Evolutionary conservation across 2,797 vertebrate species (phyloP).

Genomic region (Tadarida brasiliensis): DNA sequence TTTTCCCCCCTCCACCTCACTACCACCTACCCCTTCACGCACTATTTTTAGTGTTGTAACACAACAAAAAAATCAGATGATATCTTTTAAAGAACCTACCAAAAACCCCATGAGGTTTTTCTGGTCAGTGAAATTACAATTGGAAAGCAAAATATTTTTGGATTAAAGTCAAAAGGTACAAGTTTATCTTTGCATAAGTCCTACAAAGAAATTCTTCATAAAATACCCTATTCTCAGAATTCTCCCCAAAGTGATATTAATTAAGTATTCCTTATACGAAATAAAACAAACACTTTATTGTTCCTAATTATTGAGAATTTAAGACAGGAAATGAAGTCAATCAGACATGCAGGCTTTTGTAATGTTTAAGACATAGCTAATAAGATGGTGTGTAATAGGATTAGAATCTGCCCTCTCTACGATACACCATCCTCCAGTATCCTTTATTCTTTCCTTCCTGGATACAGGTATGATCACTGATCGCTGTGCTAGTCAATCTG

Average conservation of each 20-base stretch:
- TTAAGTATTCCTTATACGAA: conserved; percentile 72
- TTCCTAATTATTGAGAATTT: conserved; percentile 65
- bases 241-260: conserved; percentile 72
- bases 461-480: background rate
- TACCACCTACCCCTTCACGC: too few relatives aligned
- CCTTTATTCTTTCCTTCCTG: background rate
- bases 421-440: background rate
- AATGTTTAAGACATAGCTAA: conserved; percentile 73
- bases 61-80: background rate
- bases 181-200: conserved; percentile 4
- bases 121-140: background rate
- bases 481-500: conserved; percentile 37
- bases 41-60: background rate
- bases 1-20: too few relatives aligned
- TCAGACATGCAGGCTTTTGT: conserved; percentile 54
- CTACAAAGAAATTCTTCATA: background rate
- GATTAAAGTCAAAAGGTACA: background rate
- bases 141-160: conserved; percentile 31
- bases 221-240: background rate
- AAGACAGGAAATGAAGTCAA: conserved; percentile 69
- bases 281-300: conserved; percentile 48
- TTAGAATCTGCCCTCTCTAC: conserved; percentile 51
- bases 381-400: background rate
- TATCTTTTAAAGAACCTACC: background rate
- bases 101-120: background rate